These are phyloP conservation scores for Sebastes goodei DNA, from an alignment of 2,797 vertebrate species.

Conservation along the genomic window DNA sequence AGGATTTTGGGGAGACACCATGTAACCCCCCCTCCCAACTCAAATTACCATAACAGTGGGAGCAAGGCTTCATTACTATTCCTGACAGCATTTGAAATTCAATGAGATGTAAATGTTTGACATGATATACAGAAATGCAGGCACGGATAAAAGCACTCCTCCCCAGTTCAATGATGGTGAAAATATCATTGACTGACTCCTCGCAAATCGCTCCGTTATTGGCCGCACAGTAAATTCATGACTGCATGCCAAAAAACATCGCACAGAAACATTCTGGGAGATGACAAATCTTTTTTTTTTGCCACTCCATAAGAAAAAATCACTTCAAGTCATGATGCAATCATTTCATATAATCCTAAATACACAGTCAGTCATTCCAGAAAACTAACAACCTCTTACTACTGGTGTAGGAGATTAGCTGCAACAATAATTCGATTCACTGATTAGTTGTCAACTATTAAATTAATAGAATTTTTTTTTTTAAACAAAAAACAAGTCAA, in stretches of 20 bases:
- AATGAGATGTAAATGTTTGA: conserved; percentile 89
- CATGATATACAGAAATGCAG: conserved; percentile 84
- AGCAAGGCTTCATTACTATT: conserved; percentile 86
- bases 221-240: conserved; percentile 57
- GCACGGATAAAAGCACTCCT: conserved; percentile 80
- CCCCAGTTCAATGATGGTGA: conserved; percentile 81
- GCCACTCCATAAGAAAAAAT: conserved; percentile 11
- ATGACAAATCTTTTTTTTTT: conserved; percentile 49
- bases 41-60: conserved; percentile 88
- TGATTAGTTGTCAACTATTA: too few species aligned
- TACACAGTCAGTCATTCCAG: not conserved
- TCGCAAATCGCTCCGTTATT: conserved; percentile 69
- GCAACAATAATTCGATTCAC: rapidly evolving
- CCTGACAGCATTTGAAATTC: conserved; percentile 87
- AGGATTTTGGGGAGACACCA: conserved; percentile 69
- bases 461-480: too few species aligned
- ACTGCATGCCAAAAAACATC: conserved; percentile 56
- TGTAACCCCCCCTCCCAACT: conserved; percentile 36
- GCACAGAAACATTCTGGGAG: conserved; percentile 37
- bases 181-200: conserved; percentile 82
- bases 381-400: not conserved
- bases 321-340: not conserved
- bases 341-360: not conserved
- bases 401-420: not conserved
- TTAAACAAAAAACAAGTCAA: too few species aligned